These are phyloP conservation scores for Omphaloscelis lunosa DNA, from an alignment of 2,888 invertebrate species.

Conservation along the genomic window DNA sequence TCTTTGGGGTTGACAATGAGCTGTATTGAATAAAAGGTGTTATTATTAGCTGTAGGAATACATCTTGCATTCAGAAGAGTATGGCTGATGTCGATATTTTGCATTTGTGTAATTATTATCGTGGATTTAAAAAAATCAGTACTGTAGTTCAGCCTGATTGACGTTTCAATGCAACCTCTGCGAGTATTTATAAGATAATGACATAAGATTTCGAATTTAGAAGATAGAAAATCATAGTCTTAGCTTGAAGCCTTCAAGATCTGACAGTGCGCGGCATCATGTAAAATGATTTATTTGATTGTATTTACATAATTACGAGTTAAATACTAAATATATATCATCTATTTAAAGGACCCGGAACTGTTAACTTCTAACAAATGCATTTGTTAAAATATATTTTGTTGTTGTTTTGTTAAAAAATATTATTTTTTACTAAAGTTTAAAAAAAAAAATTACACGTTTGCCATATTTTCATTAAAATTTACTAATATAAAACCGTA, in stretches of 20 bases:
- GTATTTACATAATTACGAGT: background rate
- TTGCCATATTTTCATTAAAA: background rate
- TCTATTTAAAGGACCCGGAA: background rate
- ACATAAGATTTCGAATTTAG: background rate
- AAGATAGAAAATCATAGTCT: no score
- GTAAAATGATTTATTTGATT: background rate
- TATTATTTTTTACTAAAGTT: background rate
- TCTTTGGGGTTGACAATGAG: constrained; percentile 66
- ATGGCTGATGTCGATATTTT: background rate
- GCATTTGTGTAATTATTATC: background rate
- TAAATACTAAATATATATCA: background rate
- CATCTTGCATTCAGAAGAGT: constrained; percentile 23
- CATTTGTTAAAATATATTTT: background rate
- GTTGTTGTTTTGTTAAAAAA: background rate
- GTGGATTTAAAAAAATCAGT: background rate
- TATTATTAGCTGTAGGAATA: constrained; percentile 46
- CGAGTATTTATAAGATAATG: background rate
- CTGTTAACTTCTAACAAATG: background rate
- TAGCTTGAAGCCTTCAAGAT: background rate
- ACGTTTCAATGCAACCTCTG: background rate
- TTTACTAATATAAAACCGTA: background rate
- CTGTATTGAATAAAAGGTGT: constrained; percentile 47
- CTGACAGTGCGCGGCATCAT: background rate
- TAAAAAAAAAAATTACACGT: background rate
- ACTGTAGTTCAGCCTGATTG: background rate